These are phyloP conservation scores for Acrobeloides nanus DNA, from an alignment of 2,888 invertebrate species.

Conservation along the genomic window DNA sequence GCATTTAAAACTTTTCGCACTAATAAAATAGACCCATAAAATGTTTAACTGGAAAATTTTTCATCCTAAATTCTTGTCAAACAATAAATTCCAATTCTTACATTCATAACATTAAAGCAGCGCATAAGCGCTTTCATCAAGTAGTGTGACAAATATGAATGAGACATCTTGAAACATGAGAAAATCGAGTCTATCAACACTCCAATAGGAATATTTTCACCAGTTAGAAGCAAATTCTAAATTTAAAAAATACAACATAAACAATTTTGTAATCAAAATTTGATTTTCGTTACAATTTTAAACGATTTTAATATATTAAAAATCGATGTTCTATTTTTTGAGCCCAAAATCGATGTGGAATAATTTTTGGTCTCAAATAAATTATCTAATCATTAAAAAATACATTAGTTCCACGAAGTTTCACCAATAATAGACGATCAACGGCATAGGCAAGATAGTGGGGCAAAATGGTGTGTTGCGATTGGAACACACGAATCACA, in stretches of 20 bases:
- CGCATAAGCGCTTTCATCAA: slow-evolving; percentile 75
- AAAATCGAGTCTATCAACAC: slow-evolving; percentile 73
- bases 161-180: slow-evolving; percentile 65
- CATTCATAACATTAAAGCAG: slow-evolving; percentile 38
- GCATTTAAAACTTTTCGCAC: not conserved
- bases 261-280: too few relatives aligned
- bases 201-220: slow-evolving; percentile 65
- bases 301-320: too few relatives aligned
- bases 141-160: slow-evolving; percentile 88
- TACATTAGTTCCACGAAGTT: too few relatives aligned
- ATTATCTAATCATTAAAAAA: too few relatives aligned
- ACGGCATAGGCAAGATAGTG: slow-evolving; percentile 87
- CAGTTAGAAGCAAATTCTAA: slow-evolving; percentile 56
- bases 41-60: not conserved
- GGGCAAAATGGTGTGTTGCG: slow-evolving; percentile 78
- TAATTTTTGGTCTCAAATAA: too few relatives aligned
- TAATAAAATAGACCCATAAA: not conserved
- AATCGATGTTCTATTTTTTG: too few relatives aligned
- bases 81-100: slow-evolving; percentile 14
- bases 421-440: too few relatives aligned
- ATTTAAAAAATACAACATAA: too few relatives aligned
- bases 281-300: too few relatives aligned
- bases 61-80: not conserved
- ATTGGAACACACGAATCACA: slow-evolving; percentile 62
- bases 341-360: too few relatives aligned